Evolutionary conservation across 1,140 invertebrate genomes (phyloP), one percentile per base, ranked within the genome.

Genomic region (Frieseomelitta varia): DNA sequence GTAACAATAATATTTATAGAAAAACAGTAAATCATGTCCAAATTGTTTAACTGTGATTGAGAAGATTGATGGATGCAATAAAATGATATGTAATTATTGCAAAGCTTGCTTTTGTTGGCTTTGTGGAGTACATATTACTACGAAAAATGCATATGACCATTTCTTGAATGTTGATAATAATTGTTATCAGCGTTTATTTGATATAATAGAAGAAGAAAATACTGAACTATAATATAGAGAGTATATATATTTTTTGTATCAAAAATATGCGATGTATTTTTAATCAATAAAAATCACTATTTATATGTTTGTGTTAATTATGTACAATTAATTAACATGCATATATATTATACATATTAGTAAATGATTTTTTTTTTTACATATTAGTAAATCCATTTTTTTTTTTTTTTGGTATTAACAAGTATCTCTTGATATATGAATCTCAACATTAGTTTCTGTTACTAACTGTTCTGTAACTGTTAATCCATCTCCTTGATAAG

Each of bases 381-480:
- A 47, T 55, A 55, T 79, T 53, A 51, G 67, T 47, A 87, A 24
- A 61, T 14, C 14, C 21, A 34, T 2, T 71, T 69, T 39, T 75
- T 71, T 69, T 39, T 75, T 69, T 39, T 69, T 47, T 19, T 55
- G 1, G 0, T 56, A 69, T 4, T 69, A 69, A 2, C 12, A 78
- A 69, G n/a, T 27, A 77, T 39, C 69, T 34, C 65, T 75, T 61
- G 86, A 81, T 80, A 79, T 61, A 56, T 93, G 90, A 82, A 92
- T 58, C n/a, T 93, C 91, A 6, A 90, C 91, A 80, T 91, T 90
- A 75, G 91, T 86, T 84, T 93, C 89, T 24, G 88, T 87, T 15
- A 91, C 87, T 75, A 92, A 65, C 85, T 93, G 87, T 21, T 95
- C 93, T 24, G 88, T 87, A 17, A 92, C 88, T 21, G 90, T 78